A percentile compares a stretch with the other conserved stretches of the same genome.
These are phyloP conservation scores for Gallinago nigripennis DNA, from an alignment of 2,797 vertebrate genomes.

Conservation along the genomic window DNA sequence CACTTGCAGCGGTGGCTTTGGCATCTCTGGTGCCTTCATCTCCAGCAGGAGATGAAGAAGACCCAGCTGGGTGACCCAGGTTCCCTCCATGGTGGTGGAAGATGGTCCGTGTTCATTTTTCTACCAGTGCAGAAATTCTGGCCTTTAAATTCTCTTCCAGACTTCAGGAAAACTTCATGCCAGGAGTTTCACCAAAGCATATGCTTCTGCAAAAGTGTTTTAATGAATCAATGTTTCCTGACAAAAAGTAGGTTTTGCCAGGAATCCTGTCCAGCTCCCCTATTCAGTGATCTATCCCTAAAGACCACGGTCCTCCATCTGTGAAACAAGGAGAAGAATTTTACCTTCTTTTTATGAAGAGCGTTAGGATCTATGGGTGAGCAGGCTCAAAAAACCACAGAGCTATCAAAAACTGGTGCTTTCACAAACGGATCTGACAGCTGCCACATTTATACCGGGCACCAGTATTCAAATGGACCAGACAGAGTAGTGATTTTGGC, in stretches of 20 bases:
- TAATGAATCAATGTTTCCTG: slow-evolving; percentile 39
- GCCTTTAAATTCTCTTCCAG: neutral
- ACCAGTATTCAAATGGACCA: neutral
- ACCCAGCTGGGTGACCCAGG: neutral
- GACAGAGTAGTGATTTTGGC: neutral
- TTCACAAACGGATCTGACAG: neutral
- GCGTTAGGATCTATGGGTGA: neutral
- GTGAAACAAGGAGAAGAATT: slow-evolving; percentile 10
- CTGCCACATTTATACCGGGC: neutral
- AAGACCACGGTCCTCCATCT: neutral
- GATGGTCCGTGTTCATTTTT: neutral
- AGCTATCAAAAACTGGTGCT: neutral
- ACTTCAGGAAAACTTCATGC: neutral
- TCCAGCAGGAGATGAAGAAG: neutral
- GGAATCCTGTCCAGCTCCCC: slow-evolving; percentile 1
- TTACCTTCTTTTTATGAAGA: neutral
- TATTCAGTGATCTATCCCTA: neutral
- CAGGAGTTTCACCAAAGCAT: slow-evolving; percentile 32
- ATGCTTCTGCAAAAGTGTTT: slow-evolving; percentile 16
- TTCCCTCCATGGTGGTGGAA: rapidly evolving
- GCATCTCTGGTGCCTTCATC: neutral
- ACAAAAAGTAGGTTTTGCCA: neutral
- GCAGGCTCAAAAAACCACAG: neutral
- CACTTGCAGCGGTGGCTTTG: rapidly evolving
- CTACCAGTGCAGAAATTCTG: neutral